phyloP scores from a whole-genome alignment of 2,113 vertebrate genomes.

The Crocuta crocuta region DNA sequence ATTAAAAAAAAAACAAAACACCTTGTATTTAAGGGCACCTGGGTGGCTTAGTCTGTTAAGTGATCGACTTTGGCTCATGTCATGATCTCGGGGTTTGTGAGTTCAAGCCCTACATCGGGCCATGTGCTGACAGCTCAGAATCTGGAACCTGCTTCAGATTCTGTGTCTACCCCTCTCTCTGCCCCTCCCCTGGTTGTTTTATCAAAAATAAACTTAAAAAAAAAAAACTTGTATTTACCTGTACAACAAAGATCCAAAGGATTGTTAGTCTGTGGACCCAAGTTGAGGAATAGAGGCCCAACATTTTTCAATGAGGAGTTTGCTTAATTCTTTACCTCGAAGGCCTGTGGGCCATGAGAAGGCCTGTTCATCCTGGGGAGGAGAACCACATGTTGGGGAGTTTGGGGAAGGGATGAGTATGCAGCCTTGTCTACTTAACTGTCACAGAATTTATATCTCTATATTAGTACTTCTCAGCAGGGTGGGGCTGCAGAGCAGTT shows the following conservation, averaged over 20 bases:
- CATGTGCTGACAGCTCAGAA: too few species aligned
- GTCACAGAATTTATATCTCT: neutral
- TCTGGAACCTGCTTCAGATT: too few species aligned
- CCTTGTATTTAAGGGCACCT: too few species aligned
- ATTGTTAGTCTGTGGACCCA: neutral
- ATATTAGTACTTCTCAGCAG: fast-evolving
- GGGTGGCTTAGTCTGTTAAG: too few species aligned
- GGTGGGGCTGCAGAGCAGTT: fast-evolving
- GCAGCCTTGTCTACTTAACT: neutral
- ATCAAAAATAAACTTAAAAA: too few species aligned
- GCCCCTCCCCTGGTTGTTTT: too few species aligned
- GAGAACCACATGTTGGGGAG: neutral
- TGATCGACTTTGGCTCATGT: too few species aligned
- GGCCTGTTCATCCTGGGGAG: neutral
- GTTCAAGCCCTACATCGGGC: too few species aligned
- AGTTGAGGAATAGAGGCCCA: neutral
- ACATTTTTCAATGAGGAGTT: neutral
- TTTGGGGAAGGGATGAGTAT: neutral
- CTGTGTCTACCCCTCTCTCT: too few species aligned
- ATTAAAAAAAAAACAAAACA: too few species aligned
- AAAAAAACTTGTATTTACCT: neutral
- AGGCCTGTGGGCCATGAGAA: neutral
- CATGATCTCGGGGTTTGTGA: too few species aligned
- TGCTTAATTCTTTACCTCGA: neutral
- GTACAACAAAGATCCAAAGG: neutral